Conservation (phyloP, 2,797 vertebrate genomes). For the Schizopygopsis pylzovi region DNA sequence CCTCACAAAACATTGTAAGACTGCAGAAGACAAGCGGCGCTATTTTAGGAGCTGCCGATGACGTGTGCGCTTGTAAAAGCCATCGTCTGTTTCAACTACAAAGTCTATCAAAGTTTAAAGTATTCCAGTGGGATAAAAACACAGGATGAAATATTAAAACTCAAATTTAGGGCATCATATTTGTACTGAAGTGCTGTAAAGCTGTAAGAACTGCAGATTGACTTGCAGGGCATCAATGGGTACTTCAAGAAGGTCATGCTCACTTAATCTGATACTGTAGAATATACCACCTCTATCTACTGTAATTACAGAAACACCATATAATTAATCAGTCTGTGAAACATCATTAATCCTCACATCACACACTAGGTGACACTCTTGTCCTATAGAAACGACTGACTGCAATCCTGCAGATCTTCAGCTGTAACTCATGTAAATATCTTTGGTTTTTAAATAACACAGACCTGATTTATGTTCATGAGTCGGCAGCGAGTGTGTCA, state of each 20-base stretch:
- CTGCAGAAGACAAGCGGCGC: slow-evolving; percentile 26
- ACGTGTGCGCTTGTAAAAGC: slow-evolving; percentile 52
- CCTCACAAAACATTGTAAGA: slow-evolving; percentile 41
- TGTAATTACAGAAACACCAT: not conserved
- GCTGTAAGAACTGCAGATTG: slow-evolving; percentile 11
- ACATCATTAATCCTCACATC: not conserved
- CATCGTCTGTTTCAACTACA: slow-evolving; percentile 63
- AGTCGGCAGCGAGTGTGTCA: not conserved
- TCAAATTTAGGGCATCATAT: slow-evolving; percentile 38
- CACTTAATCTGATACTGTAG: not conserved
- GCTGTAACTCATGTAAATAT: slow-evolving; percentile 4
- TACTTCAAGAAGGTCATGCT: not conserved
- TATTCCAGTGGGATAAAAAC: slow-evolving; percentile 65
- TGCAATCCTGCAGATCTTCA: not conserved
- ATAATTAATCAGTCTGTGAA: not conserved
- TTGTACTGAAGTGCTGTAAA: slow-evolving; percentile 26
- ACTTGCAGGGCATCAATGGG: not conserved
- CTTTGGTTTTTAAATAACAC: not conserved
- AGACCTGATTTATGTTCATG: too few relatives aligned
- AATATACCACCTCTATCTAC: not conserved
- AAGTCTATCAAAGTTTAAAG: slow-evolving; percentile 73
- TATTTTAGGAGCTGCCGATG: slow-evolving; percentile 38
- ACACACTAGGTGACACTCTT: not conserved
- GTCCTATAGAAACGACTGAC: not conserved
- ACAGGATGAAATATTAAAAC: slow-evolving; percentile 71